Evolutionary conservation across 2,888 invertebrate species (phyloP).

Genomic region (Pristionchus entomophagus): DNA sequence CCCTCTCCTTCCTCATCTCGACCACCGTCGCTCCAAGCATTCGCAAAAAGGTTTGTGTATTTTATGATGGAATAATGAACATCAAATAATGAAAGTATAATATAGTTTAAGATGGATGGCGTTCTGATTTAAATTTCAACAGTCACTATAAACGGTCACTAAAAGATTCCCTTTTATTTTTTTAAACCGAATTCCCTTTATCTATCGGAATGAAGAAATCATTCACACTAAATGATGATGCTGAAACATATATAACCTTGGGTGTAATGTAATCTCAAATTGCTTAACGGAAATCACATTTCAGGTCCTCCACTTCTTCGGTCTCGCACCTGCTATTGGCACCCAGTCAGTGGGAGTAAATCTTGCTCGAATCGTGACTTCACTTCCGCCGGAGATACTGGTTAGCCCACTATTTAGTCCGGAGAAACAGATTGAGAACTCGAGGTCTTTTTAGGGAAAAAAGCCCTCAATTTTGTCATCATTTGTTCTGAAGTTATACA

Average conservation of each 20-base stretch:
- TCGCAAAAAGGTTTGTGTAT: neutral
- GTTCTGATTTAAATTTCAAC: too few relatives aligned
- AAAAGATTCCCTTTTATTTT: too few relatives aligned
- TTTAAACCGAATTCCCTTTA: too few relatives aligned
- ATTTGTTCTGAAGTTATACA: neutral
- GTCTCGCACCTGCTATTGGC: neutral
- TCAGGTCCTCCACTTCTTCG: conserved; percentile 5
- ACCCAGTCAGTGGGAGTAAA: neutral
- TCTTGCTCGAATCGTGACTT: neutral
- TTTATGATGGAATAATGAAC: too few relatives aligned
- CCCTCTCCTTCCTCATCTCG: neutral
- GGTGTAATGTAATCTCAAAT: too few relatives aligned
- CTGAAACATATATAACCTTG: too few relatives aligned
- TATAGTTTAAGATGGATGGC: too few relatives aligned
- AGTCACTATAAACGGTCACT: too few relatives aligned
- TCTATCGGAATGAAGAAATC: neutral
- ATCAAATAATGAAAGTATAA: too few relatives aligned
- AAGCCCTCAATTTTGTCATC: neutral
- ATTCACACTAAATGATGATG: neutral
- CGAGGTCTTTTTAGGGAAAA: neutral
- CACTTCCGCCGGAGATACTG: neutral
- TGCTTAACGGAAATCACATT: too few relatives aligned
- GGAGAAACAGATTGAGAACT: neutral
- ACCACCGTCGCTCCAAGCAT: neutral
- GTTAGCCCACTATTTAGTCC: neutral